Evolutionary conservation across 2,888 invertebrate genomes (phyloP), one percentile per base, ranked within the genome.

Genomic region (Mayetiola destructor): DNA sequence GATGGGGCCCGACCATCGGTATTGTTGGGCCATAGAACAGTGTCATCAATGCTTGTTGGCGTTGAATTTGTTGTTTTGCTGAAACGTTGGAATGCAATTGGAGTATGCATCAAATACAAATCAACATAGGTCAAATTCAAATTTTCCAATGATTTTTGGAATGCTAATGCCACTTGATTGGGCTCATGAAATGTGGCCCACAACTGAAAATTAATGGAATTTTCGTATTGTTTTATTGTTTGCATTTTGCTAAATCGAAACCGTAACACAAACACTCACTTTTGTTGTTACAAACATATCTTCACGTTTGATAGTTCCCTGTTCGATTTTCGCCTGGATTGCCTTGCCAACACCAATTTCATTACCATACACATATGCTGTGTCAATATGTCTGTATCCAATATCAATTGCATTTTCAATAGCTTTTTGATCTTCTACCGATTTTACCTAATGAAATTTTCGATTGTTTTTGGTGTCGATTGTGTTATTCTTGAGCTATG

Each of bases 171-270:
- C 10, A 93, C 93, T 61, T 83, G 73, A 59, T 88, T 85, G 0
- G 80, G 79, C 14, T 80, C 80, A 68, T 94, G 94, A 72, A 81
- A 90, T 0, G 88, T 88, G 73, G 89, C 88, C 92, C 92, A 93
- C 4, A 89, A 69, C 80, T 90, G 29, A 37, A 39, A 14, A 29
- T 16, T 14, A 37, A 37, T 14, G n/a, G n/a, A n/a, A n/a, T n/a
- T n/a, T n/a, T n/a, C n/a, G n/a, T n/a, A n/a, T n/a, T n/a, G n/a
- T n/a, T n/a, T n/a, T n/a, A n/a, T n/a, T n/a, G n/a, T n/a, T n/a
- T n/a, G n/a, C n/a, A n/a, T n/a, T n/a, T n/a, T n/a, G n/a, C n/a
- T n/a, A n/a, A n/a, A n/a, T n/a, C n/a, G n/a, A n/a, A n/a, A n/a
- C n/a, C n/a, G n/a, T 37, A 9, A 9, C 32, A 32, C 12, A 9